Base-by-base conservation (phyloP, 2,888 invertebrate genomes). In the Drosophila pseudotakahashii region DNA sequence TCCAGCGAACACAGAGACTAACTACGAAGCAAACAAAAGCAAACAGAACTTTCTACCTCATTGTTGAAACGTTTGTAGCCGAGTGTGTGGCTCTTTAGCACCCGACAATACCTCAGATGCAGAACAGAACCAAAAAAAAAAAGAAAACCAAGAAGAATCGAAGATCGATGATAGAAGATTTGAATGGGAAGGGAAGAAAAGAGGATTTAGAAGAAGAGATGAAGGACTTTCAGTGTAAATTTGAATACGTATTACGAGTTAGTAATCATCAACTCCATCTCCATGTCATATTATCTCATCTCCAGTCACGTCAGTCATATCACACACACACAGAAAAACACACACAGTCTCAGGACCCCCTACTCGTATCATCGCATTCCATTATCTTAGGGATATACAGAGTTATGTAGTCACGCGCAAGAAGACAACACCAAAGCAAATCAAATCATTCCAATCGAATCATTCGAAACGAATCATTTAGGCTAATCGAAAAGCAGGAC, bases 1-100 rank as follows among this genome's bases (percentile, higher is more conserved):
- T 83, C 82, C 82, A 82, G 75, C 68, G 66, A 79, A 76, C 78
- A 73, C 45, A 71, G 54, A 70, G 69, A 78, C 70, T 47, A 67
- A 79, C 60, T 62, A 62, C 69, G 42, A 64, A 70, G 68, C 54
- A 64, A 64, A 69, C 54, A 53, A 70, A 74, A 66, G 76, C 69
- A 76, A 53, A 58, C 61, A 59, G 55, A 73, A 67, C 59, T 62
- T 80, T 81, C 89, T 89, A 89, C 89, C 89, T 89, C 89, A 89
- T 88, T 88, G 83, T 84, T 84, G 72, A 85, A 76, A 62, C 75
- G 51, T 70, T 75, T 73, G 70, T 66, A 75, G 77, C 50, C 60
- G 69, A 57, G 70, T 75, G 67, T 75, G 63, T 71, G 54, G 71
- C 71, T 71, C 71, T 70, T 70, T 70, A 71, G 70, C 77, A 76